A percentile compares a stretch with the other conserved stretches of the same genome.
Evolutionary conservation across 2,797 vertebrate genomes (phyloP).

Genomic region (Peromyscus nudipes): DNA sequence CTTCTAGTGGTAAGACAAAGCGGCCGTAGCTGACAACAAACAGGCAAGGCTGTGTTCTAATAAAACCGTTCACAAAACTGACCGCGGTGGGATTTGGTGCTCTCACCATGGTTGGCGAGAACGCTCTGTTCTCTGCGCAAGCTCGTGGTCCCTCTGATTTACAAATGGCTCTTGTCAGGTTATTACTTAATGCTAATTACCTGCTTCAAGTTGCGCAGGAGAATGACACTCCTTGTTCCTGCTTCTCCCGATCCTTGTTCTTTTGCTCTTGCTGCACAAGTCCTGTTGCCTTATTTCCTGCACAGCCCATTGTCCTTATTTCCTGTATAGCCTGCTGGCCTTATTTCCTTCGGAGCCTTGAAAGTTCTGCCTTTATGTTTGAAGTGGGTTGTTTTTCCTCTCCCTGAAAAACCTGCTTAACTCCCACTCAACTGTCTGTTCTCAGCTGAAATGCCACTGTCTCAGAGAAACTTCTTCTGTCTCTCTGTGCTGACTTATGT

Average conservation of each 20-base stretch:
- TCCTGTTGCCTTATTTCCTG: background rate
- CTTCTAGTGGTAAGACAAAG: background rate
- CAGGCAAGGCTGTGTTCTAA: background rate
- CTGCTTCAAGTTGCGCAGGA: background rate
- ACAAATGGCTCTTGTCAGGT: background rate
- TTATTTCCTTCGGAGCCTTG: background rate
- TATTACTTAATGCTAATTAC: background rate
- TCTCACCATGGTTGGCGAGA: background rate
- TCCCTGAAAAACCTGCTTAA: background rate
- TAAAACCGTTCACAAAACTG: background rate
- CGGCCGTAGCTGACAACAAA: background rate
- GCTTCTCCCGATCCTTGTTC: background rate
- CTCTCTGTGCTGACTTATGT: background rate
- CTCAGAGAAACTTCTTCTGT: background rate
- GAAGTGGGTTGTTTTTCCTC: background rate
- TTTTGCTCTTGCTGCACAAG: background rate
- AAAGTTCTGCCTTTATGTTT: constrained; percentile 18
- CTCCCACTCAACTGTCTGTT: constrained; percentile 68
- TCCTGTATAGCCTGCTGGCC: background rate
- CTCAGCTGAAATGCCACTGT: constrained; percentile 11
- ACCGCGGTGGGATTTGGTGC: background rate
- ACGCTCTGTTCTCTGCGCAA: background rate
- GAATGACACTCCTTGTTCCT: background rate
- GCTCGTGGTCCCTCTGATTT: background rate
- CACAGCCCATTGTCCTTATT: too few relatives aligned